Evolutionary conservation across 2,888 invertebrate genomes (phyloP), one percentile per base, ranked within the genome.

Genomic region (Caenorhabditis panamensis): DNA sequence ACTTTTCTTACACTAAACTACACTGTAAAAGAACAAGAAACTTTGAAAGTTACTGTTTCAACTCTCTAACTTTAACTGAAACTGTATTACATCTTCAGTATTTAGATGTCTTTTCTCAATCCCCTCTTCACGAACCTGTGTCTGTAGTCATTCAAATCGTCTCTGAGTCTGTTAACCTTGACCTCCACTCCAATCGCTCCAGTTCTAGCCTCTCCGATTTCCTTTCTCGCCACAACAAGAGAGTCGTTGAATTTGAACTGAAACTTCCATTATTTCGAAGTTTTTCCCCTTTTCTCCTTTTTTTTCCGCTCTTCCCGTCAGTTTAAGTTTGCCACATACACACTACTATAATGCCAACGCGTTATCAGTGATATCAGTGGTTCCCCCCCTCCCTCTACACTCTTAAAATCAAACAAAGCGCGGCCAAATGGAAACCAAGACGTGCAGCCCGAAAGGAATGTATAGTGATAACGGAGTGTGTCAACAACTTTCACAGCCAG

Each of bases 131-230:
- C 24, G 1, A 9, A 78, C 79, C 79, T 66, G 61, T 69, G 63
- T 75, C 77, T 66, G 56, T 77, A 81, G 22, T 81, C 81, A 37
- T 77, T 77, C 47, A 81, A 36, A 53, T 81, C 81, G 18, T 81
- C 76, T 49, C 77, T 51, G 26, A 81, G 59, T 22, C 81, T 51
- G 62, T 81, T 72, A 16, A 77, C 81, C 16, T 64, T 64, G 13
- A 81, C 81, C 44, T 81, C 81, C 36, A 81, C 66, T 47, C 66
- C 71, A 24, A 76, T 72, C 5, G 76, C 69, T 54, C 72, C 71
- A 20, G 61, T 24, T 20, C 51, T 41, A 22, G 77, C 76, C 18
- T 77, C 76, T 22, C 28, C 28, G 67, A 77, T 72, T 0, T 81
- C 77, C n/a, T 62, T 49, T 16, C 81, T 66, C n/a, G 58, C 72